phyloP scores from a whole-genome alignment of 2,113 vertebrate species.

The Melozone crissalis region DNA sequence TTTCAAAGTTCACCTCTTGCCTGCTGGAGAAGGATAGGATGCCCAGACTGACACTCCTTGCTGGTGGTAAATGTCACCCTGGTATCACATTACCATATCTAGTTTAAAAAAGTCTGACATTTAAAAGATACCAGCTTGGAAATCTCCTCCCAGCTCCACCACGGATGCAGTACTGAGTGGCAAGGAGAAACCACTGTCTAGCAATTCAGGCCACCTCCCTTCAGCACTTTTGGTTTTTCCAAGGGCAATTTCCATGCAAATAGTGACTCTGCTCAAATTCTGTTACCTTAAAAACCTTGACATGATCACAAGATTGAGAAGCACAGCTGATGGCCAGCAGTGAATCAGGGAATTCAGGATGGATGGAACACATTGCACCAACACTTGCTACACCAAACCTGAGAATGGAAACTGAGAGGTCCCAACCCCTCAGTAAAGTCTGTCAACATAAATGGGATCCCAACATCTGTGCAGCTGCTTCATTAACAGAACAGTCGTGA shows the following conservation, averaged over 20 bases:
- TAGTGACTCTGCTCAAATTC: not conserved
- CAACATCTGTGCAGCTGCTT: not conserved
- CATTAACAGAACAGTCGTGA: not conserved
- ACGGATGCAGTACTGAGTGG: not conserved
- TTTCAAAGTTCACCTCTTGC: conserved; percentile 56
- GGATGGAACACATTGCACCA: not conserved
- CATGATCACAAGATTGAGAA: not conserved
- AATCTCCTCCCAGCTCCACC: not conserved
- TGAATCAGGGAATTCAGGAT: not conserved
- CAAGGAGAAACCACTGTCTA: not conserved
- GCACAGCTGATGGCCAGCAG: accelerated
- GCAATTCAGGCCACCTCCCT: not conserved
- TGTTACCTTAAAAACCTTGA: not conserved
- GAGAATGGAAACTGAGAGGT: not conserved
- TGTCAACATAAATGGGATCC: not conserved
- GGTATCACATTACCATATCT: not conserved
- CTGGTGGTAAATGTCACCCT: conserved; percentile 50
- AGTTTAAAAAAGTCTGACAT: conserved; percentile 46
- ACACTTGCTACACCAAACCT: not conserved
- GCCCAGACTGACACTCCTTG: not conserved
- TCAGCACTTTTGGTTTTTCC: not conserved
- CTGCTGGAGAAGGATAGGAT: not conserved
- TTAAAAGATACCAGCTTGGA: conserved; percentile 24
- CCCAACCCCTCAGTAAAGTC: not conserved
- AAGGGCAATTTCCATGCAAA: not conserved